These are phyloP conservation scores for Dermatemys mawii DNA, from an alignment of 2,113 vertebrate genomes.

Conservation along the genomic window DNA sequence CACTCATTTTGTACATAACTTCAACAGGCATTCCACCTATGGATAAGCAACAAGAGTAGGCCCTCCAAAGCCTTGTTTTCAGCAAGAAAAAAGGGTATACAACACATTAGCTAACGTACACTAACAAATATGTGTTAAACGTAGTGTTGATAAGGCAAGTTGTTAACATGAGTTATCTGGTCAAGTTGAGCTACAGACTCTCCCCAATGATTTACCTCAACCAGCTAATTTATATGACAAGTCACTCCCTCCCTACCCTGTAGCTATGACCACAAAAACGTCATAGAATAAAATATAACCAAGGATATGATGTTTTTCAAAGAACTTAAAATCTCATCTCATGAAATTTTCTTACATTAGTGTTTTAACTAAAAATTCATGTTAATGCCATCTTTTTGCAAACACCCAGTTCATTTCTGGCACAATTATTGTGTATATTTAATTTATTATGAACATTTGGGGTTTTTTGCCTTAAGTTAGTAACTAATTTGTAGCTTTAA, in stretches of 20 bases:
- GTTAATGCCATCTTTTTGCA: neutral
- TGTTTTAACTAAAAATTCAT: accelerated
- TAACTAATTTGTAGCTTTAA: neutral
- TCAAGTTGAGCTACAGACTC: accelerated
- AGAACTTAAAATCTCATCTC: neutral
- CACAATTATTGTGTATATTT: accelerated
- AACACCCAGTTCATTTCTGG: neutral
- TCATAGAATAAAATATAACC: neutral
- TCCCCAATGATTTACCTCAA: accelerated
- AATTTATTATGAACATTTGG: neutral
- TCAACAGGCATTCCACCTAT: neutral
- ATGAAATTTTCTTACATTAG: accelerated
- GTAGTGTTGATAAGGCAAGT: accelerated
- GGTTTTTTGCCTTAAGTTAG: neutral
- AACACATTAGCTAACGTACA: accelerated
- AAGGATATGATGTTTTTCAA: neutral
- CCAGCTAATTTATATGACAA: accelerated
- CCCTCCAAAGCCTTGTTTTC: neutral
- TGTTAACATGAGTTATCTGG: accelerated
- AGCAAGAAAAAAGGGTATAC: accelerated
- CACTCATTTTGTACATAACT: accelerated
- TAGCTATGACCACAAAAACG: neutral
- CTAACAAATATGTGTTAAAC: accelerated
- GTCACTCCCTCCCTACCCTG: accelerated
- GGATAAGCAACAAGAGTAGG: accelerated